These are phyloP conservation scores for Panagrolaimus sp. DNA, from an alignment of 1,140 invertebrate species.

Conservation along the genomic window DNA sequence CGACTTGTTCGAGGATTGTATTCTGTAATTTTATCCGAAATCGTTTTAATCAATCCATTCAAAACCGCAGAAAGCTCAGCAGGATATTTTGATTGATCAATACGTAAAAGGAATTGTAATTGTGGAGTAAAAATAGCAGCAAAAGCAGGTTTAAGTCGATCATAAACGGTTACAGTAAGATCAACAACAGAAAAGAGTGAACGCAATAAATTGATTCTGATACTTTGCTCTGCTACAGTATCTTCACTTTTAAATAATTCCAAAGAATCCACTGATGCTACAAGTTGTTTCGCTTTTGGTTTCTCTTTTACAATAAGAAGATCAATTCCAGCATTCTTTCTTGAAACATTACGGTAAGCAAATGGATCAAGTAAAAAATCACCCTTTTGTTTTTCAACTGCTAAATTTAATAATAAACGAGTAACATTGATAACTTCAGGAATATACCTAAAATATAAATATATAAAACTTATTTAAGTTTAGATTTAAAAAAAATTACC, in stretches of 20 bases:
- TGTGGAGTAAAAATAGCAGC: conserved; percentile 3
- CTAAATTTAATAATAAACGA: not conserved
- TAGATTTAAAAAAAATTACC: not conserved
- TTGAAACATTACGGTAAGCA: not conserved
- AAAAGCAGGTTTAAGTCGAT: not conserved
- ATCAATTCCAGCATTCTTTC: not conserved
- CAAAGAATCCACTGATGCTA: not conserved
- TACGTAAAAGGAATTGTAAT: not conserved
- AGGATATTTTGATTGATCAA: not conserved
- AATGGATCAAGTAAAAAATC: conserved; percentile 1
- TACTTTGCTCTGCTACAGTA: not conserved
- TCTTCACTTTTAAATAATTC: not conserved
- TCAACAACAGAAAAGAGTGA: not conserved
- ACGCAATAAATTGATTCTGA: not conserved
- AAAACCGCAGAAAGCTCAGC: not conserved
- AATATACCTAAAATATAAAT: not conserved
- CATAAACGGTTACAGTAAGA: not conserved
- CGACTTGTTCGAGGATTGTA: not conserved
- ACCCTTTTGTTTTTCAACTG: not conserved
- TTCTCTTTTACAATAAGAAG: not conserved
- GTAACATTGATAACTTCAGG: conserved; percentile 1
- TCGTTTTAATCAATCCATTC: not conserved
- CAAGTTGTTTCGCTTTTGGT: not conserved
- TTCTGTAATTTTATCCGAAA: not conserved
- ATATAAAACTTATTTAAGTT: not conserved